Percentiles rank a stretch among this genome's conserved stretches.
These are phyloP conservation scores for Zapornia atra DNA, from an alignment of 2,113 vertebrate species.

Conservation along the genomic window DNA sequence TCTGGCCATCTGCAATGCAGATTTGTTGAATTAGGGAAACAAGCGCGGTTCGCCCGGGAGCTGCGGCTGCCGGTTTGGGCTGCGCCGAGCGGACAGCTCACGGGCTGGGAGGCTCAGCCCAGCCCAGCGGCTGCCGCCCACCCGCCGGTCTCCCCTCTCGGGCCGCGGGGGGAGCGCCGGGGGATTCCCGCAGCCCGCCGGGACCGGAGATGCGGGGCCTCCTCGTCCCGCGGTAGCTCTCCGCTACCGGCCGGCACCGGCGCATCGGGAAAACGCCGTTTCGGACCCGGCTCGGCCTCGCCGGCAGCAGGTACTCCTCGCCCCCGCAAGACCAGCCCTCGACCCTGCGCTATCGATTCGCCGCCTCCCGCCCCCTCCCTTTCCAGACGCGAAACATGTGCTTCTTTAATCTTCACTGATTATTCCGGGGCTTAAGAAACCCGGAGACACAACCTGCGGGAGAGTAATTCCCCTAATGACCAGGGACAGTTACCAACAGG, in stretches of 20 bases:
- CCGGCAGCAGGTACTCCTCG: not conserved
- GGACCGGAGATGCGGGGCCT: too few species aligned
- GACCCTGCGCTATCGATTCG: not conserved
- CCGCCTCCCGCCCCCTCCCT: not conserved
- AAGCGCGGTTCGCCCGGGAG: accelerated
- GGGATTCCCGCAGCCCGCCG: not conserved
- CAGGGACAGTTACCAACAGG: slow-evolving; percentile 3
- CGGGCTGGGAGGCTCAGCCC: not conserved
- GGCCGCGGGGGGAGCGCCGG: too few species aligned
- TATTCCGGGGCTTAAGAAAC: slow-evolving; percentile 50
- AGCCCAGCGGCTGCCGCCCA: not conserved
- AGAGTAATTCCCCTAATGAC: slow-evolving; percentile 44
- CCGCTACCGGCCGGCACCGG: not conserved
- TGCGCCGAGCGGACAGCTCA: not conserved
- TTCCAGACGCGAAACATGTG: not conserved
- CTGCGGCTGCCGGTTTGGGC: not conserved
- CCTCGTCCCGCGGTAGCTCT: not conserved
- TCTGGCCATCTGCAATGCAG: not conserved
- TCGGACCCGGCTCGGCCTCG: not conserved
- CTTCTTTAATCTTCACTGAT: slow-evolving; percentile 25
- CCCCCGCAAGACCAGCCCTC: not conserved
- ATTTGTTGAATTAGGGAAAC: not conserved
- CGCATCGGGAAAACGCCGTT: not conserved
- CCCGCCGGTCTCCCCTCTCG: not conserved
- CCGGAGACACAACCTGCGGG: slow-evolving; percentile 39